These are phyloP conservation scores for Dryobates pubescens DNA, from an alignment of 2,797 vertebrate species.

Conservation along the genomic window DNA sequence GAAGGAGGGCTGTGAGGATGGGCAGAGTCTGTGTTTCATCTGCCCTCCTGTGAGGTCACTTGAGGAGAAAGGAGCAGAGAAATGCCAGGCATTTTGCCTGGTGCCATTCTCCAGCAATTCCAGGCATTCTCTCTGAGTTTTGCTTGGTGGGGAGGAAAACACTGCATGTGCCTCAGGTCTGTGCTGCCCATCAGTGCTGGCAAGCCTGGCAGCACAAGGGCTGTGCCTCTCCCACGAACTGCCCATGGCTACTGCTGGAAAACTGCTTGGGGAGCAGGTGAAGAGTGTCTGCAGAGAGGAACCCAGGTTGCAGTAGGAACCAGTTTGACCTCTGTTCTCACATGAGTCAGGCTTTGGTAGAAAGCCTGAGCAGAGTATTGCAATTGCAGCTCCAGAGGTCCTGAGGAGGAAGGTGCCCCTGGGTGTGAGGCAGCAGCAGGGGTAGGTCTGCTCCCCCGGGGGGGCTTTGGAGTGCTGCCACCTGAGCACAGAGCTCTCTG, in stretches of 20 bases:
- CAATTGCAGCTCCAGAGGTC: neutral
- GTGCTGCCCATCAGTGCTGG: neutral
- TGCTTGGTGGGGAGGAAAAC: neutral
- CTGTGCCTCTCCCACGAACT: neutral
- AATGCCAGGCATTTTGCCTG: constrained; percentile 40
- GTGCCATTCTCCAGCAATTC: constrained; percentile 39
- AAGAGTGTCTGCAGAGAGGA: neutral
- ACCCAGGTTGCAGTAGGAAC: constrained; percentile 14
- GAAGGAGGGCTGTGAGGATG: neutral
- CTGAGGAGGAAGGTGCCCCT: neutral
- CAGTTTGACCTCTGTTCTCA: constrained; percentile 1
- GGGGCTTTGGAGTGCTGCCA: neutral
- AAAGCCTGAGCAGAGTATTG: neutral
- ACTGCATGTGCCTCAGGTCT: neutral
- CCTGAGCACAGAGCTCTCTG: neutral
- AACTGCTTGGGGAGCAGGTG: neutral
- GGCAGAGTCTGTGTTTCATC: neutral
- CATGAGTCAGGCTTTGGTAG: constrained; percentile 11
- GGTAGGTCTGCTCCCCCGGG: neutral
- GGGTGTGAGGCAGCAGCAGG: neutral
- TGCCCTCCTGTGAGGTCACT: neutral
- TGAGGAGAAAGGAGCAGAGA: constrained; percentile 26
- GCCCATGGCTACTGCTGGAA: constrained; percentile 16
- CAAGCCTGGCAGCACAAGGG: neutral
- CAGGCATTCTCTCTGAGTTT: constrained; percentile 49